Conservation (phyloP, 2,113 vertebrate genomes). For the Crotalus helleri region DNA sequence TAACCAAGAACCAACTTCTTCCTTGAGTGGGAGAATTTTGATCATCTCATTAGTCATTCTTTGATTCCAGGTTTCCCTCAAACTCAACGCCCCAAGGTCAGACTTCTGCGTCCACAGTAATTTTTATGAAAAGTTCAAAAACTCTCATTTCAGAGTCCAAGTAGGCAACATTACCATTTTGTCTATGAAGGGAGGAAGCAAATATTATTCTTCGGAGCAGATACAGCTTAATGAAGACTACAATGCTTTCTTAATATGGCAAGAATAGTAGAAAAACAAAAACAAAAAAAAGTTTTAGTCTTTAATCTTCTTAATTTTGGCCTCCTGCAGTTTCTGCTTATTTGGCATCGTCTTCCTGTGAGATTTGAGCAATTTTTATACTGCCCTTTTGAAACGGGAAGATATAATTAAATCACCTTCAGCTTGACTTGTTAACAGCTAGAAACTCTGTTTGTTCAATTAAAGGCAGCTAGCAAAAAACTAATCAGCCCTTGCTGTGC, state of each 20-base stretch:
- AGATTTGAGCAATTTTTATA: conserved; percentile 30
- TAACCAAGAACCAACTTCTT: not conserved
- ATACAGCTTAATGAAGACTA: conserved; percentile 48
- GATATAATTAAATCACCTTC: not conserved
- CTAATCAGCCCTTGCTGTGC: fast-evolving
- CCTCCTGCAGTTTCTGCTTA: conserved; percentile 54
- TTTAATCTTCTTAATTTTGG: conserved; percentile 55
- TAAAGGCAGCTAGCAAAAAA: not conserved
- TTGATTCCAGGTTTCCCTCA: not conserved
- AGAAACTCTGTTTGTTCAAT: conserved; percentile 17
- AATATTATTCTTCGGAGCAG: conserved; percentile 36
- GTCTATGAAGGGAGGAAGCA: conserved; percentile 39
- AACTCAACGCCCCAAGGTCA: conserved; percentile 16
- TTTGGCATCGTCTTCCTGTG: not conserved
- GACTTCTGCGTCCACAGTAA: not conserved
- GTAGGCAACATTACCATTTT: not conserved
- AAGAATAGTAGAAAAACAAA: conserved; percentile 15
- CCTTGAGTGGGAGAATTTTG: not conserved
- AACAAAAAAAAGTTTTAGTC: conserved; percentile 32
- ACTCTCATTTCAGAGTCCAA: conserved; percentile 19
- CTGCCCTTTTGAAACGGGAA: not conserved
- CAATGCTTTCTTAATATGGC: conserved; percentile 32
- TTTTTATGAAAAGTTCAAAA: conserved; percentile 27
- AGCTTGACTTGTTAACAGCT: not conserved
- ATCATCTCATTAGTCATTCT: not conserved